Evolutionary conservation across 2,113 vertebrate species (phyloP), one percentile per base, ranked within the genome.

Genomic region (Pseudorhombus dupliciocellatus): DNA sequence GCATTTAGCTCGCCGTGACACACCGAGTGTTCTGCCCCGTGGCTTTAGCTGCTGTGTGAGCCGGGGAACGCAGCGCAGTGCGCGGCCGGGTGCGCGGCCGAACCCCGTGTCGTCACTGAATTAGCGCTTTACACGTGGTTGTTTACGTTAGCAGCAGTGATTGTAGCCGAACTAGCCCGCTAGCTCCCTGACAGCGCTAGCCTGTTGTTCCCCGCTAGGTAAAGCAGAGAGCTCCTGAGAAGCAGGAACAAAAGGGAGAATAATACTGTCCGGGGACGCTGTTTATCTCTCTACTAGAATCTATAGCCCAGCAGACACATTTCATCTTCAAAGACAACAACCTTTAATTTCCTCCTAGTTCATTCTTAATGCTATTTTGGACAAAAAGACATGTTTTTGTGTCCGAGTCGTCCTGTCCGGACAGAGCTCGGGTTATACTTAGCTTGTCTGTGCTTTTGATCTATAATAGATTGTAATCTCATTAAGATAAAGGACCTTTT

Each of bases 171-270:
- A 73, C 82, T 89, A 84, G 14, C 56, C 42, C 18, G 71, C 68
- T 81, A 84, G 74, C 63, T 53, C 22, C 22, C 10, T 28, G 46
- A 20, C 24, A 77, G 53, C 0, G 40, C 73, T 89, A 90, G 81
- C 85, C 75, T 73, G 66, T 80, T 78, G 77, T 80, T 76, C 61
- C 22, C 15, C 40, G 73, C 64, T 70, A 65, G 64, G 30, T 64
- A 53, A 52, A 51, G 54, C 64, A 40, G 28, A 69, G 61, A 75
- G 52, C 44, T 30, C 46, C 55, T 28, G 2, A 44, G 14, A 51
- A 16, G 21, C 70, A 62, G 53, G 53, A 72, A 84, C 67, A 55
- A 25, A 62, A 1, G 7, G 44, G 15, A 54, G 7, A 30, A 40
- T 12, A 20, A 15, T 20, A 53, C 20, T 51, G 0, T 46, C 6